Percentiles rank a stretch among this genome's conserved stretches.
Conservation (phyloP, 2,797 vertebrate genomes). For the Tamandua tetradactyla region DNA sequence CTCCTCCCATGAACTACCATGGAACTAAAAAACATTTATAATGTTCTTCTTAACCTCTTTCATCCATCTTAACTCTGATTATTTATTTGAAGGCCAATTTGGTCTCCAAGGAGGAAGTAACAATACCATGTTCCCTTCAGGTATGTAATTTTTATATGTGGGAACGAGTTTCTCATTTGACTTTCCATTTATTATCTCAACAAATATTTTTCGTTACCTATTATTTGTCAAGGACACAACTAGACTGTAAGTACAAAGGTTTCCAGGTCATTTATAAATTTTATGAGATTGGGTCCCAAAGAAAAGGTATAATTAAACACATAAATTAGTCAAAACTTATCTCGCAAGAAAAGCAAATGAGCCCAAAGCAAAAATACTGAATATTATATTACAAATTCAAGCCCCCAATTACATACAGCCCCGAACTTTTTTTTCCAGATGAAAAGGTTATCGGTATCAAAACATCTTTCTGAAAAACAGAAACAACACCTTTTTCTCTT, state of each 20-base stretch:
- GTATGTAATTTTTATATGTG: slow-evolving; percentile 47
- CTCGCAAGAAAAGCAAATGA: slow-evolving; percentile 29
- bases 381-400: slow-evolving; percentile 37
- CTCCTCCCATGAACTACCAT: slow-evolving; percentile 67
- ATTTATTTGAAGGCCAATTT: slow-evolving; percentile 63
- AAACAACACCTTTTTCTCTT: slow-evolving; percentile 23
- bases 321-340: slow-evolving; percentile 42
- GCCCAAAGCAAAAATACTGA: slow-evolving; percentile 55
- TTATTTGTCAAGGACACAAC: not conserved
- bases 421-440: slow-evolving; percentile 13
- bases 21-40: slow-evolving; percentile 62
- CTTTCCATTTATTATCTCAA: slow-evolving; percentile 55
- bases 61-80: slow-evolving; percentile 54
- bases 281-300: slow-evolving; percentile 43
- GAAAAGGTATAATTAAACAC: slow-evolving; percentile 51
- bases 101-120: slow-evolving; percentile 43
- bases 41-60: slow-evolving; percentile 63
- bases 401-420: not conserved
- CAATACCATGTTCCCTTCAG: slow-evolving; percentile 25
- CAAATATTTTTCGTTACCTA: slow-evolving; percentile 25
- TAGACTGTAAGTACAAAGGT: slow-evolving; percentile 6
- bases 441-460: slow-evolving; percentile 25
- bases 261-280: slow-evolving; percentile 45
- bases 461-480: slow-evolving; percentile 53
- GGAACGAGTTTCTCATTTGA: slow-evolving; percentile 63